phyloP scores from a whole-genome alignment of 2,113 vertebrate genomes.

The Rhipidura dahli region DNA sequence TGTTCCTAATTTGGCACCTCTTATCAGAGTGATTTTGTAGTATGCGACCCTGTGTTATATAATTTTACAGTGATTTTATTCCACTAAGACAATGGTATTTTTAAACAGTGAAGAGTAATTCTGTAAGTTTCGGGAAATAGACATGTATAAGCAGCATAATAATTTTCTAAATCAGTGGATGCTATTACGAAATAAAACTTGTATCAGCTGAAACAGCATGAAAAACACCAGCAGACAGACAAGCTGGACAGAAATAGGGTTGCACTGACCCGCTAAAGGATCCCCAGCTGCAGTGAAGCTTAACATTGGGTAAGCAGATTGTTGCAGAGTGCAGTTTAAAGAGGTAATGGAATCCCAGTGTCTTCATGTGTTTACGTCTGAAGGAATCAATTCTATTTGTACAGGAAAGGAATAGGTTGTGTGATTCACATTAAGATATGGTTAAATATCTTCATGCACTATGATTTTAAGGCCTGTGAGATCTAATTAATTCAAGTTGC shows the following conservation, averaged over 20 bases:
- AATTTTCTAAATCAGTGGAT: neutral
- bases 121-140: neutral
- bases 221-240: neutral
- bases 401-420: neutral
- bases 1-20: neutral
- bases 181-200: neutral
- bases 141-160: neutral
- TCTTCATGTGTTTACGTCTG: rapidly evolving
- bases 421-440: neutral
- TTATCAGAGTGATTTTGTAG: neutral
- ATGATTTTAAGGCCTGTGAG: neutral
- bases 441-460: neutral
- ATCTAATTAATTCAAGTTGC: neutral
- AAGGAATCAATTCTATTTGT: neutral
- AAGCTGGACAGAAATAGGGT: neutral
- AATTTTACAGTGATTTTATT: neutral
- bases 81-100: neutral
- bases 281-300: neutral
- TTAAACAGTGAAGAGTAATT: neutral
- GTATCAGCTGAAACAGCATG: neutral
- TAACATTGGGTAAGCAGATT: neutral
- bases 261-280: neutral
- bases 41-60: neutral
- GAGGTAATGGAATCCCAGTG: neutral
- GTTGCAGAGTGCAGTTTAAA: neutral